These are phyloP conservation scores for Hymenochirus boettgeri DNA, from an alignment of 2,113 vertebrate species.

Conservation along the genomic window DNA sequence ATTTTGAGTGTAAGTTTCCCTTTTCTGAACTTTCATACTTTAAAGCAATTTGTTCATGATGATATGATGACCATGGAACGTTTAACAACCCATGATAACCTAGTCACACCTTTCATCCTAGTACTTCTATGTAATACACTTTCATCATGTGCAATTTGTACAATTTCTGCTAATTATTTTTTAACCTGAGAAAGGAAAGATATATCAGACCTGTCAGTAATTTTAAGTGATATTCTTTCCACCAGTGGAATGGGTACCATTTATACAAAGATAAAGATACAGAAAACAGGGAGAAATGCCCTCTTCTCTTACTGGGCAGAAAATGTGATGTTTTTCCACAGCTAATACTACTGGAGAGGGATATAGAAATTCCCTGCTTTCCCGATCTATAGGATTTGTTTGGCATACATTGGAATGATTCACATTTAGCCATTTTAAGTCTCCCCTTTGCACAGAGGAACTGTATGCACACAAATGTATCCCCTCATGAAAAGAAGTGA, in stretches of 20 bases:
- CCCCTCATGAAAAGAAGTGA: too few relatives aligned
- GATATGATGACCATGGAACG: not conserved
- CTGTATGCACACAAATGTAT: too few relatives aligned
- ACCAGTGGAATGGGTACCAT: not conserved
- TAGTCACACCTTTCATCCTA: not conserved
- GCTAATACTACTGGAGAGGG: not conserved
- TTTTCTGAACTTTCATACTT: too few relatives aligned
- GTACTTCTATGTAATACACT: constrained; percentile 1
- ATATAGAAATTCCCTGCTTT: not conserved
- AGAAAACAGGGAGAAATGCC: not conserved
- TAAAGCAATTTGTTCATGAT: too few relatives aligned
- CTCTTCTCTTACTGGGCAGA: not conserved
- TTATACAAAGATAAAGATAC: not conserved
- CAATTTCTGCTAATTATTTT: constrained; percentile 17
- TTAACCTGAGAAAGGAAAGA: not conserved
- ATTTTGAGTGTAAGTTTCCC: too few relatives aligned
- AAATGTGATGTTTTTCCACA: not conserved
- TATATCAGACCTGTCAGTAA: constrained; percentile 9
- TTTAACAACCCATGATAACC: constrained; percentile 8
- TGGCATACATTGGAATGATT: too few relatives aligned
- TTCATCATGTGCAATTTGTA: constrained; percentile 13
- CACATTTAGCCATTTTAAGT: too few relatives aligned
- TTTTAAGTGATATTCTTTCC: not conserved
- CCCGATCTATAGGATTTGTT: too few relatives aligned
- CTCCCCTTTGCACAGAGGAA: too few relatives aligned